Evolutionary conservation across 2,113 vertebrate species (phyloP), one percentile per base, ranked within the genome.

Genomic region (Hiodon alosoides): DNA sequence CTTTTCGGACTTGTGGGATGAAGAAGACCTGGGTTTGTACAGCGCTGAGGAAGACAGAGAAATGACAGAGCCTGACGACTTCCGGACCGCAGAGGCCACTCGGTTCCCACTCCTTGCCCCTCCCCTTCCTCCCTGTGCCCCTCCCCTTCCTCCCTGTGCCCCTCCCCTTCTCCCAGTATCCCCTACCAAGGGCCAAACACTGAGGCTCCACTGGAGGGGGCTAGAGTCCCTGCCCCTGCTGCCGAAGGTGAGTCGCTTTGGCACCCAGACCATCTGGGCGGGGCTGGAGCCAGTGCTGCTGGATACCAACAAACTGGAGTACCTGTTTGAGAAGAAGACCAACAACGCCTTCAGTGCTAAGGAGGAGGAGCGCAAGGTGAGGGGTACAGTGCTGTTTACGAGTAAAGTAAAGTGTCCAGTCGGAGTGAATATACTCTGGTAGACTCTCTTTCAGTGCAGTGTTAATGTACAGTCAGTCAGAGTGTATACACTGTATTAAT

Each of bases 1-100:
- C 58, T 93, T 93, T 77, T 89, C 90, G 0, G 91, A 93, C 73
- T 85, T 93, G n/a, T 90, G 89, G 87, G 91, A 92, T 51, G 91
- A 93, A 11, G 90, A 91, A 51, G 90, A 86, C 69, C 73, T 81
- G 4, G 82, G 76, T 8, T 17, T 69, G 59, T 81, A 87, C 71
- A 69, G 79, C 4, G 55, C 55, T 6, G 89, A 89, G 48, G 85
- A 88, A 3, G 85, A 89, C 52, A 71, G 62, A 9, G 14, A 69
- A 1, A 50, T 4, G 7, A n/a, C 7, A 46, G 52, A 8, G 66
- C 14, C 14, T 17, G 59, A n/a, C 0, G 8, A 13, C 66, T 68
- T 7, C 5, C 75, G 74, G 50, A 69, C 68, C 9, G 13, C 53
- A 8, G 71, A 3, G 5, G 0, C n/a, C 61, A n/a, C 31, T 53